These are phyloP conservation scores for Proisotoma minuta DNA, from an alignment of 2,888 invertebrate genomes.

Conservation along the genomic window DNA sequence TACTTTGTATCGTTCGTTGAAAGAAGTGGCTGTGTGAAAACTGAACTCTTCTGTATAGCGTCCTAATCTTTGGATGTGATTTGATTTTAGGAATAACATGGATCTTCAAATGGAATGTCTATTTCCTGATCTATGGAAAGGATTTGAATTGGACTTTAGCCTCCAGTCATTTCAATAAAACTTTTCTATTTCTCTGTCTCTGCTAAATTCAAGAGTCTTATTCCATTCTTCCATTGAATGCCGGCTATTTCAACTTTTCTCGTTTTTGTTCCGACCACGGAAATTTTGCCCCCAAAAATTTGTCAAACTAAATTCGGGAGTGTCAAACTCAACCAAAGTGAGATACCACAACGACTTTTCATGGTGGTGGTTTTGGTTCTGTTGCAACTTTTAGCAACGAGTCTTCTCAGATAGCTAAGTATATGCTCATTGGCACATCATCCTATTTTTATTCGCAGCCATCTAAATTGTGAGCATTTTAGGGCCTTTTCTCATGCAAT, in stretches of 20 bases:
- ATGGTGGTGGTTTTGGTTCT: too few species aligned
- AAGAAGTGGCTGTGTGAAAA: not conserved
- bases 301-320: too few species aligned
- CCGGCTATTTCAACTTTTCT: not conserved
- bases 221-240: not conserved
- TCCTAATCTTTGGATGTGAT: conserved; percentile 11
- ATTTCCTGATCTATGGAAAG: conserved; percentile 18
- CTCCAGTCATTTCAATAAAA: conserved; percentile 17
- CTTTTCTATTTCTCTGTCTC: not conserved
- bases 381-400: too few species aligned
- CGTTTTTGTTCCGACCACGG: not conserved
- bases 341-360: not conserved
- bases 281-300: too few species aligned
- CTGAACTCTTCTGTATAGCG: not conserved
- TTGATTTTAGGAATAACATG: conserved; percentile 12
- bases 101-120: conserved; percentile 1
- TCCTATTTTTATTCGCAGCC: too few species aligned
- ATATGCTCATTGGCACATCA: too few species aligned
- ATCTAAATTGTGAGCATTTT: too few species aligned
- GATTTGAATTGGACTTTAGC: conserved; percentile 16
- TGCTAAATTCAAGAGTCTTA: not conserved
- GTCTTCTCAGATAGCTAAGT: too few species aligned
- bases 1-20: not conserved
- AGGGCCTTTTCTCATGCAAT: conserved; percentile 1
- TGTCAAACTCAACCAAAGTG: too few species aligned